These are phyloP conservation scores for Casuarius casuarius DNA, from an alignment of 2,113 vertebrate species.

Conservation along the genomic window DNA sequence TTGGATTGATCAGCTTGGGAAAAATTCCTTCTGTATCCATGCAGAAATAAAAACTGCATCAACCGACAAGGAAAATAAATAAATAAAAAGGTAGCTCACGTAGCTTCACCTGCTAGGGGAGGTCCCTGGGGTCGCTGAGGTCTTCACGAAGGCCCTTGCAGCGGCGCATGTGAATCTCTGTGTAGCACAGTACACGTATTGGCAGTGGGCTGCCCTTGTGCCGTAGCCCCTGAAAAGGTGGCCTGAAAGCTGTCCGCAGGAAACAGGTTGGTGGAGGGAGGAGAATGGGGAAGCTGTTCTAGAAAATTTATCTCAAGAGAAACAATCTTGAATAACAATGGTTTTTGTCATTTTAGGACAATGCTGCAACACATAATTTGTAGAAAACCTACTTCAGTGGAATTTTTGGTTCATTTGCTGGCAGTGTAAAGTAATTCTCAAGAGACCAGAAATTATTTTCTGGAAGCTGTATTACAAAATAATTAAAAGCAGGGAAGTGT, in stretches of 20 bases:
- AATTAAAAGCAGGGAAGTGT: conserved; percentile 52
- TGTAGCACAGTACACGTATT: no score
- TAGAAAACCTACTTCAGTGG: not conserved
- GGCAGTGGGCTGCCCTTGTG: not conserved
- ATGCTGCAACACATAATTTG: not conserved
- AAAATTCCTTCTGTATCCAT: not conserved
- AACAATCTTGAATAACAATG: not conserved
- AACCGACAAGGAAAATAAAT: not conserved
- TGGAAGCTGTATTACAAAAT: not conserved
- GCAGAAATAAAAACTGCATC: not conserved
- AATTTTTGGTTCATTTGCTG: not conserved
- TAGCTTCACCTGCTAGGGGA: not conserved
- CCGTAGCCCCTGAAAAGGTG: rapidly evolving
- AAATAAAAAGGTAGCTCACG: not conserved
- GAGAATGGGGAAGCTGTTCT: not conserved
- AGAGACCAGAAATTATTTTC: not conserved
- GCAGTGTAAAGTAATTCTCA: not conserved
- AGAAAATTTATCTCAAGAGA: not conserved
- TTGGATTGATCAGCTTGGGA: not conserved
- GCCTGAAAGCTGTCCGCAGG: rapidly evolving
- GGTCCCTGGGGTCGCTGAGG: not conserved
- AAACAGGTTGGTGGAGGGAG: not conserved
- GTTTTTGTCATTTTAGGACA: not conserved
- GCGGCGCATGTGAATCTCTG: rapidly evolving
- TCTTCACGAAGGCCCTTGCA: not conserved